Evolutionary conservation across 2,797 vertebrate genomes (phyloP).

Genomic region (Gobionotothen gibberifrons): DNA sequence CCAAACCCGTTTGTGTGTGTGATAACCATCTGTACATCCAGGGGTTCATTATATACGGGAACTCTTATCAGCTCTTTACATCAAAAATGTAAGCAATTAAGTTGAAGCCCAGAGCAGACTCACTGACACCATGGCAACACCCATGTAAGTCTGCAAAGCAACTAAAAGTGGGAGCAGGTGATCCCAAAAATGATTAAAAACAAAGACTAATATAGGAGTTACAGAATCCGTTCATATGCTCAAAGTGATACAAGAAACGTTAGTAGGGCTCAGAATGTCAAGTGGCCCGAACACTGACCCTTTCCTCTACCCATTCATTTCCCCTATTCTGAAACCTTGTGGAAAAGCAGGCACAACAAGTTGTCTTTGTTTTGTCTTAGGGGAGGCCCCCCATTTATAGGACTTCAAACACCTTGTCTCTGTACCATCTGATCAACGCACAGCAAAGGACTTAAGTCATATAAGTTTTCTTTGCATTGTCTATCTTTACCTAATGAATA

Average conservation of each 20-base stretch:
- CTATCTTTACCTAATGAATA: background rate
- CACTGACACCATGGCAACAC: background rate
- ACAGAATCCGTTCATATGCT: background rate
- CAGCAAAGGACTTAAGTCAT: conserved; percentile 34
- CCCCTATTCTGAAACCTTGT: background rate
- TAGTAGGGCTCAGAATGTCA: background rate
- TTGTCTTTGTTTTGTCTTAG: background rate
- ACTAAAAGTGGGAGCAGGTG: background rate
- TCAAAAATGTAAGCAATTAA: background rate
- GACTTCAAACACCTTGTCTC: background rate
- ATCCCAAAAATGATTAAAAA: background rate
- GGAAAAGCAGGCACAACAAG: background rate
- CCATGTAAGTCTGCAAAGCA: background rate
- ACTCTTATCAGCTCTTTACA: background rate
- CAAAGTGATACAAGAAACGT: background rate
- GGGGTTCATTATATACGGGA: too few species aligned
- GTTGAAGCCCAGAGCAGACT: background rate
- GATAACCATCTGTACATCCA: too few species aligned
- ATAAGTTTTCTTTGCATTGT: background rate
- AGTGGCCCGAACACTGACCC: background rate
- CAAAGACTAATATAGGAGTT: background rate
- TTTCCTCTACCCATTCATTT: background rate
- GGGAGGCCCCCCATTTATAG: background rate
- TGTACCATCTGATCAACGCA: conserved; percentile 1
- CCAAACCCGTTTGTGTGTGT: too few species aligned